Conservation (phyloP, 2,888 invertebrate species). For the Spatulosminthurus flaviceps region DNA sequence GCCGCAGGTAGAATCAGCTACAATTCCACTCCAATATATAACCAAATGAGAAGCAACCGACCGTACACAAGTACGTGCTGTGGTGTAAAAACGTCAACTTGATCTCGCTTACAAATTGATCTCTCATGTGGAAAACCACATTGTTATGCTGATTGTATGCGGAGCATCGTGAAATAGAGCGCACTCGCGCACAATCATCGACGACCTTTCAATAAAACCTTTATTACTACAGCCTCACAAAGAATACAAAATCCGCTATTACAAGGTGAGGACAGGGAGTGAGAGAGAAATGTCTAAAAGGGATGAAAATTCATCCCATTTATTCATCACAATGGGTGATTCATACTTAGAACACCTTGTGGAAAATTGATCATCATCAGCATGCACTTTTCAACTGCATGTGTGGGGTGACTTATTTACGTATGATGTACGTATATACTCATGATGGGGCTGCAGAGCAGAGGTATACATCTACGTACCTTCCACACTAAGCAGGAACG, state of each 20-base stretch:
- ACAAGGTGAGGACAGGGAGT: neutral
- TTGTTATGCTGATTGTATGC: conserved; percentile 50
- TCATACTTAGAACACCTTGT: conserved; percentile 44
- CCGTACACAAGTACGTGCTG: conserved; percentile 30
- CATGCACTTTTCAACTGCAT: conserved; percentile 4
- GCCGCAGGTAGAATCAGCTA: neutral
- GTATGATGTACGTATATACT: neutral
- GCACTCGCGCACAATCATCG: conserved; percentile 47
- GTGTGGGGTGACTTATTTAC: conserved; percentile 40
- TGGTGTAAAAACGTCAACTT: conserved; percentile 42
- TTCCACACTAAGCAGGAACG: neutral
- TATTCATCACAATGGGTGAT: conserved; percentile 38
- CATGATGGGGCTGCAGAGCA: neutral
- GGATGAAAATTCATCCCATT: conserved; percentile 28
- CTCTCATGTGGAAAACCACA: conserved; percentile 56
- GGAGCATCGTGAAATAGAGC: conserved; percentile 49
- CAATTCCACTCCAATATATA: neutral
- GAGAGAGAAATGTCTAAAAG: conserved; percentile 21
- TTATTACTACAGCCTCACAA: conserved; percentile 27
- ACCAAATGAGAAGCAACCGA: conserved; percentile 36
- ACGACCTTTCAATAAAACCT: conserved; percentile 39
- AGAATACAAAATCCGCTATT: conserved; percentile 23
- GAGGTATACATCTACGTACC: neutral
- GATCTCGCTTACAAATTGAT: conserved; percentile 45
- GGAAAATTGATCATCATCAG: conserved; percentile 48